These are phyloP conservation scores for Drosophila sproati DNA, from an alignment of 1,140 invertebrate species.

Conservation along the genomic window DNA sequence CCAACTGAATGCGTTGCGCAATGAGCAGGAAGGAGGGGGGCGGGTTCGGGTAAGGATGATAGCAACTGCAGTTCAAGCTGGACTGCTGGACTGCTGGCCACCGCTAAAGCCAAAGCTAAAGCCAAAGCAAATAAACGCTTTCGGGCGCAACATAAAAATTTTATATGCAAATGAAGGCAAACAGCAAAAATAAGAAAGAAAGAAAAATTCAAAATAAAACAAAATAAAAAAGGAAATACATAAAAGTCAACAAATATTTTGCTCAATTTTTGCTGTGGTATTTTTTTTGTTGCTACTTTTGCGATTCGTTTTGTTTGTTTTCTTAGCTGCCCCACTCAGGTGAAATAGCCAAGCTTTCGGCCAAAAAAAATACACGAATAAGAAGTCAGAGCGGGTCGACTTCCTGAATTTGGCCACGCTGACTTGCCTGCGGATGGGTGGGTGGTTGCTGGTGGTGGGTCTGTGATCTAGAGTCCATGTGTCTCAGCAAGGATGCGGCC, in stretches of 20 bases:
- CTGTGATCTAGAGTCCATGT: slow-evolving; percentile 6
- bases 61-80: slow-evolving; percentile 17
- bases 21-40: slow-evolving; percentile 1
- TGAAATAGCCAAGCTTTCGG: slow-evolving; percentile 27
- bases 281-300: slow-evolving; percentile 15
- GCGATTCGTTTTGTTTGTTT: slow-evolving; percentile 28
- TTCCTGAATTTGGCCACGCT: not conserved
- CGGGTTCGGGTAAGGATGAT: slow-evolving; percentile 6
- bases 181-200: slow-evolving; percentile 39
- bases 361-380: slow-evolving; percentile 9
- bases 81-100: slow-evolving; percentile 3
- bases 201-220: slow-evolving; percentile 18
- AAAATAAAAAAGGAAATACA: slow-evolving; percentile 24
- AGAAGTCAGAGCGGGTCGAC: slow-evolving; percentile 5
- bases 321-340: slow-evolving; percentile 25
- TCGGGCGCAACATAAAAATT: slow-evolving; percentile 72
- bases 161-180: slow-evolving; percentile 81
- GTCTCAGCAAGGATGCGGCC: slow-evolving; percentile 18
- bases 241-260: slow-evolving; percentile 64
- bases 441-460: too few species aligned
- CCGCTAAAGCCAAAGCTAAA: slow-evolving; percentile 6
- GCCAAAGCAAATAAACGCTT: slow-evolving; percentile 72
- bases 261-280: slow-evolving; percentile 41
- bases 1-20: slow-evolving; percentile 42
- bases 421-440: not conserved